Evolutionary conservation across 2,888 invertebrate genomes (phyloP), one percentile per base, ranked within the genome.

Genomic region (Lacanobia wlatinum): DNA sequence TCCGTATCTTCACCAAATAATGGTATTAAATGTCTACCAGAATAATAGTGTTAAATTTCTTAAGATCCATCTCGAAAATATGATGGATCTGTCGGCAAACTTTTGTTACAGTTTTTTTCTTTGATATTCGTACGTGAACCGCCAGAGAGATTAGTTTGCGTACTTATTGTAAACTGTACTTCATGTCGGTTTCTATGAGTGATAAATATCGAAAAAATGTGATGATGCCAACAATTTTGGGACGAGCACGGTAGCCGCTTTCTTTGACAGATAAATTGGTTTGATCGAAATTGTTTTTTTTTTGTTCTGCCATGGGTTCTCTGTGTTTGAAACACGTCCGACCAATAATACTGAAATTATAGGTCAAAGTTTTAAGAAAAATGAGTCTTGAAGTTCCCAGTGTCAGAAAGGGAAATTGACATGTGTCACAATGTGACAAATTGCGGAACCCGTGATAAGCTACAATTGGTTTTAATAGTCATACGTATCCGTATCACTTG

Each of bases 31-130:
- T 91, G 90, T 89, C 91, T 87, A 78, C 87, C 90, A 87, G 91
- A 87, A 94, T 93, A 94, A 94, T 93, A 92, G 95, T 94, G 94
- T 95, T 95, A 93, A 94, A 94, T 96, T 95, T 95, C 96, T 87
- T 91, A 90, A 89, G 70, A 94, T 92, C 89, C 85, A 91, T 91
- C 91, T 87, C 89, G 87, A 87, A 91, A 91, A 90, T 91, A 94
- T 95, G 96, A 95, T 94, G 89, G 91, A 95, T 96, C 91, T 92
- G 93, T 91, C 91, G 92, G 94, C 92, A 87, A 89, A 78, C 90
- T 90, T 93, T 92, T 89, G 87, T 87, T 87, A 70, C 66, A 67
- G 52, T 85, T 91, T 90, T 91, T 87, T 87, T 86, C 73, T 69
- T 55, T 78, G 70, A 76, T 59, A 66, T 70, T 68, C 52, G 65